A percentile compares a stretch with the other conserved stretches of the same genome.
phyloP scores from a whole-genome alignment of 1,140 invertebrate species.

The Octopus sinensis region DNA sequence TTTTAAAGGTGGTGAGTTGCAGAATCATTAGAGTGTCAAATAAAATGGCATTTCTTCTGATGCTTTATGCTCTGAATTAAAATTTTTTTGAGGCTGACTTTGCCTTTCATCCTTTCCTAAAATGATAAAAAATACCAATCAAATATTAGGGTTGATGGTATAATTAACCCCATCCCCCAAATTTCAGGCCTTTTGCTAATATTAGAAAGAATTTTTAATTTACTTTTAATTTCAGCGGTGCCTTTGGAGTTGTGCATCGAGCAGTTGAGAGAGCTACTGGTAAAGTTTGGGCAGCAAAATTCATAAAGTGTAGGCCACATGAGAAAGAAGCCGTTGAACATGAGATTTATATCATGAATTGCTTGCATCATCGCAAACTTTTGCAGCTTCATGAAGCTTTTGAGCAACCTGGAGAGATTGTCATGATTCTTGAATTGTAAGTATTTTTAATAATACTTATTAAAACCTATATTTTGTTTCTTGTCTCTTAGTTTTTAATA shows the following conservation, averaged over 20 bases:
- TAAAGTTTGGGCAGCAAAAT: conserved; percentile 97
- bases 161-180: no score
- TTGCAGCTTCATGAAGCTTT: conserved; percentile 98
- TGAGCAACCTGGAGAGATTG: conserved; percentile 98
- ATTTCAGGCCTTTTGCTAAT: no score
- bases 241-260: conserved; percentile 96
- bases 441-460: conserved; percentile 42
- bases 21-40: no score
- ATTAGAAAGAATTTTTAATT: no score
- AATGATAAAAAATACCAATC: no score
- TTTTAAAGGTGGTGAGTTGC: no score
- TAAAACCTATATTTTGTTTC: not conserved
- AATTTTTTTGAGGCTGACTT: no score
- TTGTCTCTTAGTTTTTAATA: not conserved
- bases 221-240: conserved; percentile 64
- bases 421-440: conserved; percentile 97
- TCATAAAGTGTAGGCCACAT: conserved; percentile 89
- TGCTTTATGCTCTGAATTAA: no score
- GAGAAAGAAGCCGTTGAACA: conserved; percentile 95
- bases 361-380: conserved; percentile 91
- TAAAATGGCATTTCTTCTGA: no score
- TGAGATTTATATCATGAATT: conserved; percentile 99
- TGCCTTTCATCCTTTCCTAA: no score
- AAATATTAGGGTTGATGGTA: no score
- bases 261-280: conserved; percentile 92